A percentile compares a stretch with the other conserved stretches of the same genome.
Conservation (phyloP, 2,888 invertebrate genomes). For the Sycophila texana region DNA sequence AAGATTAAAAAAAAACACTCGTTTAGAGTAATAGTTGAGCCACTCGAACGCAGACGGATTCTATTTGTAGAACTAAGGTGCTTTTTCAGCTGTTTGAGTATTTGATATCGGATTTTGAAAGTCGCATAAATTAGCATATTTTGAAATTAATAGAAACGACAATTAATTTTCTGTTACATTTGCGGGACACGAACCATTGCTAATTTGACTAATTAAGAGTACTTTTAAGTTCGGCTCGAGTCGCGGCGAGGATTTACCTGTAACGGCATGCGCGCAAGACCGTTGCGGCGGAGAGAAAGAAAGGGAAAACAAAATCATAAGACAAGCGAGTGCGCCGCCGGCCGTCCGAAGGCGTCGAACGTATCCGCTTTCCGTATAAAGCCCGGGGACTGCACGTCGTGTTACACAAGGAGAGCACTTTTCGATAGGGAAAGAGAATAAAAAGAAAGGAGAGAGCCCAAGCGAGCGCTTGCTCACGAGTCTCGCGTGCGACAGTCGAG, state of each 20-base stretch:
- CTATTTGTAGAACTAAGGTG: too few relatives aligned
- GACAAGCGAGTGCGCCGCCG: slow-evolving; percentile 1
- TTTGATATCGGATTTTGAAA: too few relatives aligned
- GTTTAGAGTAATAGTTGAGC: too few relatives aligned
- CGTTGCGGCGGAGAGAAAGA: neutral
- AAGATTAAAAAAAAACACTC: too few relatives aligned
- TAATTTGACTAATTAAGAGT: slow-evolving; percentile 1
- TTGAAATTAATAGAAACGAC: too few relatives aligned
- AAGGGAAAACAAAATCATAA: neutral
- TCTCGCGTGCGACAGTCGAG: neutral
- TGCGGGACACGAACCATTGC: too few relatives aligned
- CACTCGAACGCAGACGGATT: too few relatives aligned
- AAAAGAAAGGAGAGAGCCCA: slow-evolving; percentile 36
- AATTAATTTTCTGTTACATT: too few relatives aligned
- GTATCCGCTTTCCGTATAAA: slow-evolving; percentile 46
- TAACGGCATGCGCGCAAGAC: neutral
- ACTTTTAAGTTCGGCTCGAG: too few relatives aligned
- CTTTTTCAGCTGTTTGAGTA: too few relatives aligned
- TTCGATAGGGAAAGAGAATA: slow-evolving; percentile 39
- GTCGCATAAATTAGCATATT: too few relatives aligned
- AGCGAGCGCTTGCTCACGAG: too few relatives aligned
- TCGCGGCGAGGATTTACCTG: neutral
- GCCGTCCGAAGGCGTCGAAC: slow-evolving; percentile 39
- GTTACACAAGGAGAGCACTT: slow-evolving; percentile 50
- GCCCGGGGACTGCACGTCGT: slow-evolving; percentile 22